Evolutionary conservation across 2,113 vertebrate genomes (phyloP).

Genomic region (Catagonus wagneri): DNA sequence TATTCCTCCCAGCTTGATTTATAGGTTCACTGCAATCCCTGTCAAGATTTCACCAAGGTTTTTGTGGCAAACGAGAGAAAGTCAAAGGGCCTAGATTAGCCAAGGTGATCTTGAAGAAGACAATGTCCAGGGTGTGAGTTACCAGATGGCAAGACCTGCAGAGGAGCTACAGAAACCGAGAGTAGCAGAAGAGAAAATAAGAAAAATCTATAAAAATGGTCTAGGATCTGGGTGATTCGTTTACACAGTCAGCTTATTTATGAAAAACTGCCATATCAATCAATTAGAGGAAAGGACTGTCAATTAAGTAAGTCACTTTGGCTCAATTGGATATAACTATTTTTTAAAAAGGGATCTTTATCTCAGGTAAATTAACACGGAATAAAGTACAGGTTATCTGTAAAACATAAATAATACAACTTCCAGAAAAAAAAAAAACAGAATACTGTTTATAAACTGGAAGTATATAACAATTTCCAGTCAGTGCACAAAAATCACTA

Average conservation of each 20-base stretch:
- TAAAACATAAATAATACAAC: not conserved
- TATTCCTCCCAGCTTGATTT: not conserved
- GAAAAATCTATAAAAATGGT: no score
- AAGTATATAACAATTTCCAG: not conserved
- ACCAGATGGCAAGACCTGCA: not conserved
- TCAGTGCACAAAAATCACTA: not conserved
- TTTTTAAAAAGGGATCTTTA: not conserved
- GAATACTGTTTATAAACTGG: not conserved
- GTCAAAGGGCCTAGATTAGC: not conserved
- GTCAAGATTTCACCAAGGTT: not conserved
- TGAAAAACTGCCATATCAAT: accelerated
- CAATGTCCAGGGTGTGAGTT: no score
- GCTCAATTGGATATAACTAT: accelerated
- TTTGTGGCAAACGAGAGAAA: not conserved
- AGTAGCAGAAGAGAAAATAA: accelerated
- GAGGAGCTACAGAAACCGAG: not conserved
- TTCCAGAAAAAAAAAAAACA: not conserved
- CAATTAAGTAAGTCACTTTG: not conserved
- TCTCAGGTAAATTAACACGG: not conserved
- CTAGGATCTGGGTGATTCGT: not conserved
- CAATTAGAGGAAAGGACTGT: accelerated
- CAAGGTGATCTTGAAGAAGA: not conserved
- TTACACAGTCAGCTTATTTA: accelerated
- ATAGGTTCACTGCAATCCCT: not conserved
- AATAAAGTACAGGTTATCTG: not conserved